Evolutionary conservation across 2,113 vertebrate species (phyloP), one percentile per base, ranked within the genome.

Genomic region (Ancistrus triradiatus): DNA sequence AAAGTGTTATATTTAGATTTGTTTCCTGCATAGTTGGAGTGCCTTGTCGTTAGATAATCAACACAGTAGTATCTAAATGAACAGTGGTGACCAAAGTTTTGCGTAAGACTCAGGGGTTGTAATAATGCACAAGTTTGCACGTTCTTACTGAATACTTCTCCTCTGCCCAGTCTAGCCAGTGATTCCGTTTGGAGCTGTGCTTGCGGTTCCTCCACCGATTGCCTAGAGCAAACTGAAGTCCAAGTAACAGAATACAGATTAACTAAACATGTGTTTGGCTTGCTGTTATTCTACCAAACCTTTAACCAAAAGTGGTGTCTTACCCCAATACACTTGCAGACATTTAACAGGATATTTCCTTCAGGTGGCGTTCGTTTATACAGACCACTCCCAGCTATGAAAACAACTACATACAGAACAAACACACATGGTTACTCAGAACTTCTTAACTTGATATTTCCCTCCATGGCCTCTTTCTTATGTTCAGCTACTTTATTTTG

Each of bases 131-230:
- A 24, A 10, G 35, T 40, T n/a, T 14, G 11, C 43, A 2, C 15
- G 24, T 33, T 46, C 48, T 86, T 85, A 98, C 96, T 0, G 93
- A 78, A 65, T 96, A 96, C 48, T 92, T 94, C 66, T 95, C 93
- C 49, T 91, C 85, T 0, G 95, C 94, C 95, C 95, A 98, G 77
- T 99, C 95, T 68, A 98, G 48, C 96, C 96, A 99, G 81, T 99
- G 96, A 2, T 79, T 79, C 75, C 86, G 87, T 80, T 85, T 85
- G 6, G 87, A 78, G 68, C 85, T 78, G 4, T 81, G 18, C 58
- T 1, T 79, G 2, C 87, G 85, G 17, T 79, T 89, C 61, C 66
- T 89, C 80, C 90, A 90, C 7, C 91, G 90, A 69, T 91, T 96
- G 63, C 77, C 87, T 66, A 98, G 60, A 66, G 95, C 92, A 87